phyloP scores from a whole-genome alignment of 2,888 invertebrate genomes.

The Clostera curtula region DNA sequence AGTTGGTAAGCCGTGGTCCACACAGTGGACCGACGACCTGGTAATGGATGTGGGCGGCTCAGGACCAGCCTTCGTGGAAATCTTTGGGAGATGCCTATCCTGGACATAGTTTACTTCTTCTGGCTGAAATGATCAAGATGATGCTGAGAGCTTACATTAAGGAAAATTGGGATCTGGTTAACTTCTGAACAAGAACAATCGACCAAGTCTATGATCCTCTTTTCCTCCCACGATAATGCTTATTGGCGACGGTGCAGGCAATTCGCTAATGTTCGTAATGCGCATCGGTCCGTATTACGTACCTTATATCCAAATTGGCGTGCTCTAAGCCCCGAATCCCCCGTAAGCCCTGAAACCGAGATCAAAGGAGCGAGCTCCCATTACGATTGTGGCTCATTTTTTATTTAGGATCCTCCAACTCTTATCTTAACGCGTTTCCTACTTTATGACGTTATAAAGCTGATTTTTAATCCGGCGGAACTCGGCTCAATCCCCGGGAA shows the following conservation, averaged over 20 bases:
- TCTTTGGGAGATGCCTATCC: too few species aligned
- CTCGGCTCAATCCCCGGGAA: constrained; percentile 43
- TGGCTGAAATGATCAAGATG: too few species aligned
- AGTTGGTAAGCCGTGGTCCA: too few species aligned
- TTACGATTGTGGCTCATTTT: constrained; percentile 74
- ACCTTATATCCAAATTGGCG: constrained; percentile 70
- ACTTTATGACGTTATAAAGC: constrained; percentile 73
- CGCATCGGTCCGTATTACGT: constrained; percentile 57
- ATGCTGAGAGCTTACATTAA: too few species aligned
- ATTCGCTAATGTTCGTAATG: constrained; percentile 66
- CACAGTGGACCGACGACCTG: too few species aligned
- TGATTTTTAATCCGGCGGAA: constrained; percentile 71
- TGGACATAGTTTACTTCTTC: too few species aligned
- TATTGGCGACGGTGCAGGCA: constrained; percentile 34
- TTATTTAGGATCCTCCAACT: constrained; percentile 62
- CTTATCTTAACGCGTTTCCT: constrained; percentile 66
- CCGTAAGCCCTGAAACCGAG: constrained; percentile 69
- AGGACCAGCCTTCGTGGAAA: too few species aligned
- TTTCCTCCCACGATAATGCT: too few species aligned
- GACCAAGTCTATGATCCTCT: too few species aligned
- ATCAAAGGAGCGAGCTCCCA: constrained; percentile 65
- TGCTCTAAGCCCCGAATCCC: constrained; percentile 58
- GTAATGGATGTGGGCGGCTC: too few species aligned
- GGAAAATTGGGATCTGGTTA: too few species aligned
- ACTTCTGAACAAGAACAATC: too few species aligned